A percentile compares a stretch with the other conserved stretches of the same genome.
Evolutionary conservation across 2,888 invertebrate genomes (phyloP).

Genomic region (Salpingus planirostris): DNA sequence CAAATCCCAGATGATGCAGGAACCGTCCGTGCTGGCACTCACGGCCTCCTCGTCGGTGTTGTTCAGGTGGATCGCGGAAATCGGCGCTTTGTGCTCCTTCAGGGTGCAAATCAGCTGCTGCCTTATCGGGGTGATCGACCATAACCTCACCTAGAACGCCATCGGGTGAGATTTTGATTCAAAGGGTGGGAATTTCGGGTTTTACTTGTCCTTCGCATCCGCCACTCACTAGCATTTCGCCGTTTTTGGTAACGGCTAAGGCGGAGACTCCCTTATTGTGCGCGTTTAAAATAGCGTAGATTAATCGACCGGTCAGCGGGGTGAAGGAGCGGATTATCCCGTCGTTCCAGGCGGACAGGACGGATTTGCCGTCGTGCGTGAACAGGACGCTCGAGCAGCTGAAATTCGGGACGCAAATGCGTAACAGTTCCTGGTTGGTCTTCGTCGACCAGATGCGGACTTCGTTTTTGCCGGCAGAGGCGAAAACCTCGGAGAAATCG

Average conservation of each 20-base stretch:
- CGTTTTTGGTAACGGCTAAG: slow-evolving; percentile 62
- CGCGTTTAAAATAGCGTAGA: slow-evolving; percentile 78
- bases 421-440: slow-evolving; percentile 68
- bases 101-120: slow-evolving; percentile 65
- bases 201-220: slow-evolving; percentile 78
- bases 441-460: slow-evolving; percentile 78
- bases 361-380: slow-evolving; percentile 67
- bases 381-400: slow-evolving; percentile 72
- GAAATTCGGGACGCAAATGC: slow-evolving; percentile 82
- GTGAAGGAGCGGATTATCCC: slow-evolving; percentile 75
- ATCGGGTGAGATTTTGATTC: not conserved
- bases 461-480: slow-evolving; percentile 76
- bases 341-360: slow-evolving; percentile 79
- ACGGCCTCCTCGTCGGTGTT: slow-evolving; percentile 72
- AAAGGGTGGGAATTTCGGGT: not conserved
- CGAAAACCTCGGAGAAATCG: slow-evolving; percentile 57
- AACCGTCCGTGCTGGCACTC: slow-evolving; percentile 85
- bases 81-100: slow-evolving; percentile 86
- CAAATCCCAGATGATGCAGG: slow-evolving; percentile 89
- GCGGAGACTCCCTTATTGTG: slow-evolving; percentile 87
- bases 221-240: slow-evolving; percentile 70
- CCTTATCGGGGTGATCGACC: slow-evolving; percentile 60
- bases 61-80: slow-evolving; percentile 73
- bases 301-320: slow-evolving; percentile 69
- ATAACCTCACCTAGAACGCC: slow-evolving; percentile 45